phyloP scores from a whole-genome alignment of 1,140 invertebrate genomes.

The Leptopilina clavipes region DNA sequence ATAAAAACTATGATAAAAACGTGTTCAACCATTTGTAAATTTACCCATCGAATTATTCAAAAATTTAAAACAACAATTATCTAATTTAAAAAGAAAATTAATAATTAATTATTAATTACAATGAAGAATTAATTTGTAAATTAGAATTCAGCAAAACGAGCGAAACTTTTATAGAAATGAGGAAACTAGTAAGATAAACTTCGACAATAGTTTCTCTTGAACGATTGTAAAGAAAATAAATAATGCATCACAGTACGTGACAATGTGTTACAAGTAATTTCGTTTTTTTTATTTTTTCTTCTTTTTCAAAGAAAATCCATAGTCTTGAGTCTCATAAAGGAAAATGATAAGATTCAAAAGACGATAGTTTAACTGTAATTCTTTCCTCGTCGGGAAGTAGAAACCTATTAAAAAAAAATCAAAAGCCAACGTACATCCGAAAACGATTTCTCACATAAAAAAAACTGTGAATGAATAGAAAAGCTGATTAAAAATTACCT shows the following conservation, averaged over 20 bases:
- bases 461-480: neutral
- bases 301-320: neutral
- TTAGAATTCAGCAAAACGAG: no score
- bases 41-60: no score
- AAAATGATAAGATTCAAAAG: conserved; percentile 20
- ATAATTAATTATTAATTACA: no score
- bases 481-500: neutral
- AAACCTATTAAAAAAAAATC: conserved; percentile 14
- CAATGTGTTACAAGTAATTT: conserved; percentile 19
- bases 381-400: neutral
- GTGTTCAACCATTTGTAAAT: no score
- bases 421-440: conserved; percentile 5
- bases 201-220: neutral
- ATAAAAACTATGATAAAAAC: no score
- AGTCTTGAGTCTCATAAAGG: neutral
- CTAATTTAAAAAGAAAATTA: no score
- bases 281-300: neutral
- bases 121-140: no score
- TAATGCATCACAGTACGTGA: conserved; percentile 27
- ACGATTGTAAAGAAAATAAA: conserved; percentile 14
- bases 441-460: neutral
- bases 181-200: neutral
- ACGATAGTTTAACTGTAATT: neutral
- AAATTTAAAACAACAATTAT: no score
- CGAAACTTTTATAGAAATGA: neutral